These are phyloP conservation scores for Cairina moschata DNA, from an alignment of 2,113 vertebrate species.

Conservation along the genomic window DNA sequence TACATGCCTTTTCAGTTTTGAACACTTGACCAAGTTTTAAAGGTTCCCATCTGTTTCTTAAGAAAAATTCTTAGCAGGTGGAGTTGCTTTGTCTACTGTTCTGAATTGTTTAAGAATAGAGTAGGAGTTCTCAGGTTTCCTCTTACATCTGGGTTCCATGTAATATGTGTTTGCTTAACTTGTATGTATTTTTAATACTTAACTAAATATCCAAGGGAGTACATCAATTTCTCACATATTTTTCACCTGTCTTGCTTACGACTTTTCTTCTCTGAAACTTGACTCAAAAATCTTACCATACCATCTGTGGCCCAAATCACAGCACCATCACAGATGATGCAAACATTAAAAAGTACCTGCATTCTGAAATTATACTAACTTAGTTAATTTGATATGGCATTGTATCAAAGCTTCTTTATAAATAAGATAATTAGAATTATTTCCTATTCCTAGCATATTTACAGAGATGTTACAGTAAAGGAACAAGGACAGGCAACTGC, in stretches of 20 bases:
- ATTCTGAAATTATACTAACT: neutral
- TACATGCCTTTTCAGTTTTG: neutral
- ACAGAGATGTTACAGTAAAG: neutral
- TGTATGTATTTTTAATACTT: neutral
- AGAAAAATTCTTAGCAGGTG: neutral
- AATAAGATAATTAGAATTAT: neutral
- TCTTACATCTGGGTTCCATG: accelerated
- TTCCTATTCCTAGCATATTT: neutral
- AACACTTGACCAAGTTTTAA: neutral
- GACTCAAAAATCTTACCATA: neutral
- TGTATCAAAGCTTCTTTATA: neutral
- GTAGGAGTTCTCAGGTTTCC: neutral
- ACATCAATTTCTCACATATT: neutral
- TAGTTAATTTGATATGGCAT: neutral
- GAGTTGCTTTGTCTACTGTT: neutral
- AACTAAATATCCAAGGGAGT: neutral
- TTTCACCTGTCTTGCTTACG: neutral
- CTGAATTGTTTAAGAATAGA: accelerated
- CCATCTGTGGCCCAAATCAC: neutral
- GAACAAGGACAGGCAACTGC: neutral
- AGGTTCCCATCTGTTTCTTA: neutral
- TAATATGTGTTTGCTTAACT: neutral
- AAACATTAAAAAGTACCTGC: neutral
- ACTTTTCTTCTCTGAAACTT: neutral
- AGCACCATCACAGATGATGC: neutral